Evolutionary conservation across 1,140 invertebrate species (phyloP), one percentile per base, ranked within the genome.

Genomic region (Trachymyrmex septentrionalis): DNA sequence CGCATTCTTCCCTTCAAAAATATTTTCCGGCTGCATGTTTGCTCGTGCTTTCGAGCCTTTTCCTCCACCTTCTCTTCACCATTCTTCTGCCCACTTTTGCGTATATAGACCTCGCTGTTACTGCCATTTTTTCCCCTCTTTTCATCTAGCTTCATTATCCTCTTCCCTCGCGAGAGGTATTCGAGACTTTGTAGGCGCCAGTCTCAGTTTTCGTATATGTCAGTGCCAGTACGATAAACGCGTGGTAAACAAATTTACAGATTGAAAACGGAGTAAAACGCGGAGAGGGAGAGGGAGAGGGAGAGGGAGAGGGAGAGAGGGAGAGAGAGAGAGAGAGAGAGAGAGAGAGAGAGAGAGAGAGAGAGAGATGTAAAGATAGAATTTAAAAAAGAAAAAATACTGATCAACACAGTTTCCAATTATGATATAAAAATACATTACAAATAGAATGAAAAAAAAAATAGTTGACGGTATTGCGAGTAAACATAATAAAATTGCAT

Each of bases 1-100:
- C 86, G 88, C 86, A 88, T 92, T 92, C 91, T 85, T 77, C 86
- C 86, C 88, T 92, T 93, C 88, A 90, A 90, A 92, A 92, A 92
- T 92, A 91, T 92, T 92, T 91, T 87, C 64, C 81, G 84, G 67
- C 57, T 59, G 53, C 69, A 69, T 80, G 50, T 81, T 64, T 73
- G 53, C 61, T 57, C 48, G 67, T 66, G 19, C 34, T 69, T 61
- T 16, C 55, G 69, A 63, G 50, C 59, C 44, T 57, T 72, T 80
- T 59, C 59, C 19, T 64, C 48, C 59, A 38, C 16, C 55, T 71
- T 61, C 27, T 67, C 71, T 44, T 38, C 27, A 16, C 53, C 21
- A 14, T 38, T 24, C 84, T 12, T 3, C 24, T n/a, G 10, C 50
- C 50, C 64, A 81, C 76, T 86, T 69, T 14, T 24, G 19, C 48